These are phyloP conservation scores for Siphamia tubifer DNA, from an alignment of 2,113 vertebrate species.

Conservation along the genomic window DNA sequence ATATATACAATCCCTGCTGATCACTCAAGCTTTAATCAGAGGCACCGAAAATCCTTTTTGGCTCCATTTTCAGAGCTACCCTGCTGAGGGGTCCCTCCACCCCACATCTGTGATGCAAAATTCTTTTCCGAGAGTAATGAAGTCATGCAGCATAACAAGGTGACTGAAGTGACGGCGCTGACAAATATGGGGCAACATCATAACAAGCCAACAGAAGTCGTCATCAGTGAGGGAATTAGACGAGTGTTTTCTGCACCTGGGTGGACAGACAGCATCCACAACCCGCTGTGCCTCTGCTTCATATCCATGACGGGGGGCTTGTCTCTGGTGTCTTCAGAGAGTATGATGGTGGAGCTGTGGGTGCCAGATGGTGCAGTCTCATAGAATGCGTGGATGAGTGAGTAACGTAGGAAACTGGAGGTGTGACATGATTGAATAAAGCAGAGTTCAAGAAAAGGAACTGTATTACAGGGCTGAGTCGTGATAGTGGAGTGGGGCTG, in stretches of 20 bases:
- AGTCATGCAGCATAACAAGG: constrained; percentile 5
- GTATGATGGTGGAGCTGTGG: constrained; percentile 20
- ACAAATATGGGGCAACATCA: constrained; percentile 40
- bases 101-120: constrained; percentile 20
- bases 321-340: constrained; percentile 22
- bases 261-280: constrained; percentile 13
- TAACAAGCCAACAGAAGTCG: constrained; percentile 18
- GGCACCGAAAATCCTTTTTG: not conserved
- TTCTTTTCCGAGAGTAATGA: constrained; percentile 9
- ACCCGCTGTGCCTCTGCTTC: not conserved
- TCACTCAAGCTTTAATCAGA: constrained; percentile 14
- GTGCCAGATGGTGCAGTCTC: constrained; percentile 59
- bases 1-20: no score
- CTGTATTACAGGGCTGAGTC: not conserved
- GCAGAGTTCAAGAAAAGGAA: constrained; percentile 16
- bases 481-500: not conserved
- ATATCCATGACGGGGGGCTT: not conserved
- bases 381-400: constrained; percentile 44
- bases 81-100: constrained; percentile 16
- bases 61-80: constrained; percentile 7
- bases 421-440: constrained; percentile 57
- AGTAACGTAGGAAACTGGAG: constrained; percentile 57
- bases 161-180: constrained; percentile 26
- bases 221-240: not conserved
- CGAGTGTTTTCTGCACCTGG: constrained; percentile 9